These are phyloP conservation scores for Danio aesculapii DNA, from an alignment of 2,797 vertebrate genomes.

Conservation along the genomic window DNA sequence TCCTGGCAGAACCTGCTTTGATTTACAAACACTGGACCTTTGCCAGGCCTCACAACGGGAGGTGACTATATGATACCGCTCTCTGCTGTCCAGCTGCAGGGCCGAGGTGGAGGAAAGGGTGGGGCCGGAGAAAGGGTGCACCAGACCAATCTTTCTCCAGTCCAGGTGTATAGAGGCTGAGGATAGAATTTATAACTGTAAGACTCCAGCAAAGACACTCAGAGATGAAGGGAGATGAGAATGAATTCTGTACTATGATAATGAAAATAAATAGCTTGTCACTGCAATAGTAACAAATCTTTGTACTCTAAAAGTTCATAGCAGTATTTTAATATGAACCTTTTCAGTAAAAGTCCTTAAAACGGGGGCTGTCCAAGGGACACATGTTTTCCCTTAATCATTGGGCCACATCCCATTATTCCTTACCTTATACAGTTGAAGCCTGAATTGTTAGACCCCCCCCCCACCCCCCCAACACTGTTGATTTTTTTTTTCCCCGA, in stretches of 20 bases:
- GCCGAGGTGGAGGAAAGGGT: neutral
- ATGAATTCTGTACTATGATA: neutral
- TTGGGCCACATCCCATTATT: too few relatives aligned
- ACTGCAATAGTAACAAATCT: neutral
- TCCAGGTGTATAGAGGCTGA: neutral
- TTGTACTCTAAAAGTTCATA: neutral
- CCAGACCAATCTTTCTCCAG: neutral
- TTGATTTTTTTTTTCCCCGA: too few relatives aligned
- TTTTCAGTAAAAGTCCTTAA: too few relatives aligned
- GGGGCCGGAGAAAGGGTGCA: neutral
- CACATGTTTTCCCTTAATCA: too few relatives aligned
- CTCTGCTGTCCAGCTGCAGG: neutral
- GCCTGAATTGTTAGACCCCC: too few relatives aligned
- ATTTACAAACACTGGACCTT: slow-evolving; percentile 26
- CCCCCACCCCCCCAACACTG: too few relatives aligned
- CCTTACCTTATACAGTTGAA: too few relatives aligned
- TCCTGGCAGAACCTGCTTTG: slow-evolving; percentile 29
- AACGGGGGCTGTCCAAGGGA: too few relatives aligned
- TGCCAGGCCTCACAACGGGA: slow-evolving; percentile 9
- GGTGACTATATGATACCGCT: slow-evolving; percentile 6
- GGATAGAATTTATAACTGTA: neutral
- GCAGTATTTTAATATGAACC: neutral
- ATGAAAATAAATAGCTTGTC: neutral
- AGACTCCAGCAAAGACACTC: neutral
- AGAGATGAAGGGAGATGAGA: neutral